A percentile compares a stretch with the other conserved stretches of the same genome.
Evolutionary conservation across 2,888 invertebrate genomes (phyloP).

Genomic region (Calliopum simillimum): DNA sequence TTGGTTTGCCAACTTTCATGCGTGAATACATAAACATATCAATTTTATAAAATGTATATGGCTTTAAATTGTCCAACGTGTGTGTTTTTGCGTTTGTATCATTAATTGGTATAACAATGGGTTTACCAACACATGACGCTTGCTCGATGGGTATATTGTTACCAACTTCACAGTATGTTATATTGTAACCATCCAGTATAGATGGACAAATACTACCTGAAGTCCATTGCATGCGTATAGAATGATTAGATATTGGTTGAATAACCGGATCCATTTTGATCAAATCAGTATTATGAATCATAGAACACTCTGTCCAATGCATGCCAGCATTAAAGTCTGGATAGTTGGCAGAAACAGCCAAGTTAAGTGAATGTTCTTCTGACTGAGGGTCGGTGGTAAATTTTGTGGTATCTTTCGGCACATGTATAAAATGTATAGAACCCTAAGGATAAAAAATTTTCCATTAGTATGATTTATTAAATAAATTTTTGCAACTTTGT

Average conservation of each 20-base stretch:
- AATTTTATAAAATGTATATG: slow-evolving; percentile 81
- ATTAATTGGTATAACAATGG: slow-evolving; percentile 49
- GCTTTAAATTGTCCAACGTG: slow-evolving; percentile 74
- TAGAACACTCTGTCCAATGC: slow-evolving; percentile 82
- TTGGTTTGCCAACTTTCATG: slow-evolving; percentile 71
- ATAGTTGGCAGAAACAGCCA: slow-evolving; percentile 86
- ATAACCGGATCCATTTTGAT: slow-evolving; percentile 60
- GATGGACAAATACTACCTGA: slow-evolving; percentile 82
- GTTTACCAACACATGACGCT: slow-evolving; percentile 45
- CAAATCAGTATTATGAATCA: slow-evolving; percentile 57
- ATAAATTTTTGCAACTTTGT: not conserved
- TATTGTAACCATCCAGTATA: slow-evolving; percentile 78
- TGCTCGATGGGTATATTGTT: not conserved
- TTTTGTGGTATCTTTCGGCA: slow-evolving; percentile 60
- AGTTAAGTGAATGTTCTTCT: slow-evolving; percentile 70
- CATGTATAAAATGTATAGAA: slow-evolving; percentile 72
- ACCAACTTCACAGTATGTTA: slow-evolving; percentile 76
- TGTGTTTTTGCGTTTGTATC: slow-evolving; percentile 62
- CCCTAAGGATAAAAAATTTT: slow-evolving; percentile 66
- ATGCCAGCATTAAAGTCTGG: slow-evolving; percentile 80
- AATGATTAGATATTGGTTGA: slow-evolving; percentile 52
- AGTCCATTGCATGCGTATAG: slow-evolving; percentile 79
- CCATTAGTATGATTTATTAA: not conserved
- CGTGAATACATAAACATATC: slow-evolving; percentile 75
- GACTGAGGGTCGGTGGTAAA: slow-evolving; percentile 68